A percentile compares a stretch with the other conserved stretches of the same genome.
phyloP scores from a whole-genome alignment of 2,113 vertebrate species.

The Phrynosoma platyrhinos region DNA sequence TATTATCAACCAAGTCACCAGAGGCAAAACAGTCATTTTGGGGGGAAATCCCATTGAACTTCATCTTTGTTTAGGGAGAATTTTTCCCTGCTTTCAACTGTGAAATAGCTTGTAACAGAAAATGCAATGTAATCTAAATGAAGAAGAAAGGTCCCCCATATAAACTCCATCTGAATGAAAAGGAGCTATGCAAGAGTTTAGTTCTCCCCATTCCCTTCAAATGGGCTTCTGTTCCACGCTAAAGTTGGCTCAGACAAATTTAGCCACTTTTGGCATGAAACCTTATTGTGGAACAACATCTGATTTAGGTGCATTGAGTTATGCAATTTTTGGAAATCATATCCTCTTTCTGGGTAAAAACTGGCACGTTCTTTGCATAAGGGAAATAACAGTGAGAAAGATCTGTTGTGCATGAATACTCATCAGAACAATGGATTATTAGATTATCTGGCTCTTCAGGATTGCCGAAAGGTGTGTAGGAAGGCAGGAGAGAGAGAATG shows the following conservation, averaged over 20 bases:
- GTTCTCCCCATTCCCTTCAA: neutral
- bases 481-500: neutral
- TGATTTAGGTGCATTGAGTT: neutral
- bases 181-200: neutral
- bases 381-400: neutral
- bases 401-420: neutral
- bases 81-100: slow-evolving; percentile 12
- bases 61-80: slow-evolving; percentile 53
- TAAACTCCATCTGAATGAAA: neutral
- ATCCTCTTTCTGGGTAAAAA: slow-evolving; percentile 3
- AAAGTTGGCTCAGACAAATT: slow-evolving; percentile 24
- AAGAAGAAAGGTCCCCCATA: neutral
- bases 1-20: slow-evolving; percentile 53
- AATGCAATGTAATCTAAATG: too few species aligned
- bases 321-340: slow-evolving; percentile 16
- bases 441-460: neutral
- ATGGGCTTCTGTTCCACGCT: neutral
- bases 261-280: slow-evolving; percentile 15
- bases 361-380: neutral
- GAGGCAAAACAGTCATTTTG: slow-evolving; percentile 46
- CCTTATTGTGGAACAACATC: neutral
- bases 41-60: slow-evolving; percentile 56
- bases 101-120: neutral
- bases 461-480: neutral
- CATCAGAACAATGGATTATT: neutral